Evolutionary conservation across 2,797 vertebrate species (phyloP).

Genomic region (Lindbergichthys nudifrons): DNA sequence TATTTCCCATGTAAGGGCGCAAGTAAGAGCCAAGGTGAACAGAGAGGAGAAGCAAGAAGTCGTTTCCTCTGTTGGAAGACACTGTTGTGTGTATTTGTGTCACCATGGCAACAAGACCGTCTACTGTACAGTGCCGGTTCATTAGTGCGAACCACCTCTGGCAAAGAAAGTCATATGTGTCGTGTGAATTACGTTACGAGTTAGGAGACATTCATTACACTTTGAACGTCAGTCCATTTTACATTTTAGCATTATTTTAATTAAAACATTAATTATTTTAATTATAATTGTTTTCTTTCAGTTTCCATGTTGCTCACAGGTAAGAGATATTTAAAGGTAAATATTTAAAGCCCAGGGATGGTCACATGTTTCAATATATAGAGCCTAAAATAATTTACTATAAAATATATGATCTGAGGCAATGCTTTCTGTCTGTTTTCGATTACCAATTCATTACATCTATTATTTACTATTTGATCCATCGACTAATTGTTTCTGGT

Average conservation of each 20-base stretch:
- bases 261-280: background rate
- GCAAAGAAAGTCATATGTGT: background rate
- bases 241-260: too few relatives aligned
- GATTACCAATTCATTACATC: background rate
- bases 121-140: background rate
- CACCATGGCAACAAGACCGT: constrained; percentile 40
- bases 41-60: constrained; percentile 26
- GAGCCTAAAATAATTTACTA: background rate
- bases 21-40: background rate
- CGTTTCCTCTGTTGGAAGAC: constrained; percentile 5
- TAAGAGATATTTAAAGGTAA: background rate
- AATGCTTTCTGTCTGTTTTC: background rate
- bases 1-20: background rate
- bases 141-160: background rate
- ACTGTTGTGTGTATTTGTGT: constrained; percentile 15
- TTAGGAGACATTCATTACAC: background rate
- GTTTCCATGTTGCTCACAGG: background rate
- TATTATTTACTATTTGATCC: background rate
- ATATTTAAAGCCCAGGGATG: background rate
- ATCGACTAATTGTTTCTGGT: background rate
- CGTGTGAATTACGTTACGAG: background rate
- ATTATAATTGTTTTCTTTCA: background rate
- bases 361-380: background rate
- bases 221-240: background rate
- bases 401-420: background rate